A percentile compares a stretch with the other conserved stretches of the same genome.
Conservation (phyloP, 2,797 vertebrate species). For the Myotis vivesi region DNA sequence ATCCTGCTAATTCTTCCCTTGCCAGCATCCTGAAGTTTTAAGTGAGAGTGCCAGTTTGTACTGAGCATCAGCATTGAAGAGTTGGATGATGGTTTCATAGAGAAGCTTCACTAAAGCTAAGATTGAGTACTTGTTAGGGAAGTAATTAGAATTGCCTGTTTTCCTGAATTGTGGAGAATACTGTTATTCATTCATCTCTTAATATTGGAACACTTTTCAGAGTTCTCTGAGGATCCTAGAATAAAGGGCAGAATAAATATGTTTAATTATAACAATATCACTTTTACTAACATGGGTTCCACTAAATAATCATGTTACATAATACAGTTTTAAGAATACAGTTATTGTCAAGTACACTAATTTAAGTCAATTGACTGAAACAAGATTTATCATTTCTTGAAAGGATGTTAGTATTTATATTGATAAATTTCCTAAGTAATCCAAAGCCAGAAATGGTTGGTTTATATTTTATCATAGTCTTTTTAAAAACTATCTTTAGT, state of each 20-base stretch:
- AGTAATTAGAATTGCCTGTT: neutral
- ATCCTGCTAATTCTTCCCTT: neutral
- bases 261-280: neutral
- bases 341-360: neutral
- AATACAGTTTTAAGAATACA: neutral
- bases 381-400: neutral
- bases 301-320: neutral
- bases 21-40: neutral
- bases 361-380: neutral
- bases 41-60: neutral
- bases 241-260: neutral
- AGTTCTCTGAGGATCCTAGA: neutral
- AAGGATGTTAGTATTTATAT: neutral
- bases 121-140: neutral
- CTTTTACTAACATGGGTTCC: neutral
- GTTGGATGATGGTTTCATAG: neutral
- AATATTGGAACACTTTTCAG: neutral
- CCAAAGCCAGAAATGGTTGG: neutral
- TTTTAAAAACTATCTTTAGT: neutral
- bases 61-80: neutral
- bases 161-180: neutral
- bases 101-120: neutral
- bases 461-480: neutral
- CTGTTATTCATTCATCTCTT: neutral
- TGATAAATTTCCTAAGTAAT: neutral